Percentiles rank a stretch among this genome's conserved stretches.
phyloP scores from a whole-genome alignment of 2,888 invertebrate species.

The Aphodius granarius region DNA sequence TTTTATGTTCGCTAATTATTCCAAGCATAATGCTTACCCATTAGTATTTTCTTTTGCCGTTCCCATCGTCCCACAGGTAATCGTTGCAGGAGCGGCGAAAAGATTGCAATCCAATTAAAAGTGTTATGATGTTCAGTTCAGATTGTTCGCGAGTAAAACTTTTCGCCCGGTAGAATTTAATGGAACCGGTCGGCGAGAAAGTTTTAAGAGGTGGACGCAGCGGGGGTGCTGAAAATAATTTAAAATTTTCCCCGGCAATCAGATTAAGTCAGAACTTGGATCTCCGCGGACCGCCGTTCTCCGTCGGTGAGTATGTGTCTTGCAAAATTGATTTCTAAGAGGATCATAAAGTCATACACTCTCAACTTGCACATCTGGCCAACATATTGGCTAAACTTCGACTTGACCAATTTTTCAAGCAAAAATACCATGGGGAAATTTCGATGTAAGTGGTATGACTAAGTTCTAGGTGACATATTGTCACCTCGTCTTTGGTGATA shows the following conservation, averaged over 20 bases:
- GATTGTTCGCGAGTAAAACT: background rate
- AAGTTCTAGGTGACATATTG: no score
- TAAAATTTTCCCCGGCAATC: background rate
- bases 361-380: background rate
- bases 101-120: background rate
- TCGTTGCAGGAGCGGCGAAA: background rate
- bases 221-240: background rate
- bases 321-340: background rate
- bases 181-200: background rate
- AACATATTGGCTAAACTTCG: background rate
- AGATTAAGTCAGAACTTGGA: background rate
- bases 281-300: background rate
- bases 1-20: background rate
- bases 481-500: no score
- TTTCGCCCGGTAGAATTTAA: background rate
- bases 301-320: background rate
- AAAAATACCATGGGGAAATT: no score
- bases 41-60: background rate
- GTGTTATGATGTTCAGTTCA: background rate
- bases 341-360: background rate
- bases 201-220: background rate
- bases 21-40: background rate
- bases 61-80: background rate
- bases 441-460: no score
- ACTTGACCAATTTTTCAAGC: background rate